Percentiles rank a stretch among this genome's conserved stretches.
Conservation (phyloP, 2,113 vertebrate species). For the Oryzias celebensis region DNA sequence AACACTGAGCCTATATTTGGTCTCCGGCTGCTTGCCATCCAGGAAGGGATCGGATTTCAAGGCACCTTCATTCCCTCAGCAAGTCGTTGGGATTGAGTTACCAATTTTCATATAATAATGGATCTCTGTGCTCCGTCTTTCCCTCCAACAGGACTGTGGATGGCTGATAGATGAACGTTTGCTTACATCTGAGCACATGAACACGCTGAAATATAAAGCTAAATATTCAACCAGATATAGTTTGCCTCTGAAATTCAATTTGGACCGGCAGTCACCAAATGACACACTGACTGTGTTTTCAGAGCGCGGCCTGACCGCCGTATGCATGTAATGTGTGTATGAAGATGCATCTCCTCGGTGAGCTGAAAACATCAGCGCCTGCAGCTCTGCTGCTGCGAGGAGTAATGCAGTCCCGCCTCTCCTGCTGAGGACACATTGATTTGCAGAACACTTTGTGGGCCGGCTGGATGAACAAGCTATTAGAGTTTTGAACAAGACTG, state of each 20-base stretch:
- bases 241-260: conserved; percentile 8
- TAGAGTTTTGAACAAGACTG: conserved; percentile 31
- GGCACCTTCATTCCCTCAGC: conserved; percentile 36
- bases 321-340: neutral
- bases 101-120: conserved; percentile 34
- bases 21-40: conserved; percentile 36
- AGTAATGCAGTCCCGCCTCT: conserved; percentile 15
- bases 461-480: conserved; percentile 50
- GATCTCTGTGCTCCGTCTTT: conserved; percentile 1
- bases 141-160: neutral
- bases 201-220: neutral
- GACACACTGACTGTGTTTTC: neutral
- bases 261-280: neutral
- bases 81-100: conserved; percentile 50
- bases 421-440: conserved; percentile 48
- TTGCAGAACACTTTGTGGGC: conserved; percentile 38
- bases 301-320: neutral
- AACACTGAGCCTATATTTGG: conserved; percentile 52
- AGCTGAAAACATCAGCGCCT: conserved; percentile 10
- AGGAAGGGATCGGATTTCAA: conserved; percentile 57
- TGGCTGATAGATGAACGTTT: neutral
- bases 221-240: conserved; percentile 1
- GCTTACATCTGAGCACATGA: neutral
- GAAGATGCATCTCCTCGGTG: conserved; percentile 3
- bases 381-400: conserved; percentile 13